Evolutionary conservation across 2,888 invertebrate species (phyloP).

Genomic region (Linyphia triangularis): DNA sequence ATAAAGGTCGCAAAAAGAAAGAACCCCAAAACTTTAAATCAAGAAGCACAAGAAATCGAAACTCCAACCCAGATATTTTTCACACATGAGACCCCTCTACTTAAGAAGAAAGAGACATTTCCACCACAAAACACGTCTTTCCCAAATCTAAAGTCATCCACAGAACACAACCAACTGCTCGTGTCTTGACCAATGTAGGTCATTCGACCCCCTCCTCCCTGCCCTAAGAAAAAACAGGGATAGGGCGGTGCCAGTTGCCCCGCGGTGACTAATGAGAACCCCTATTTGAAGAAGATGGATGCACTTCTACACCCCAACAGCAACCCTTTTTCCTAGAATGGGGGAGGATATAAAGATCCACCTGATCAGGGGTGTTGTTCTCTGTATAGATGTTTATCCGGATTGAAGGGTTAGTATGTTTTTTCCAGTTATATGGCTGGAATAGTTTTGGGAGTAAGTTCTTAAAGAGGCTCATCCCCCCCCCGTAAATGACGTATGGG

Average conservation of each 20-base stretch:
- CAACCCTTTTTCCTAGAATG: background rate
- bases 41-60: background rate
- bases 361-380: background rate
- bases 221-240: conserved; percentile 41
- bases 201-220: conserved; percentile 45
- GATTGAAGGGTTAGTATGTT: too few species aligned
- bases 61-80: background rate
- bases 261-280: conserved; percentile 52
- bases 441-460: too few species aligned
- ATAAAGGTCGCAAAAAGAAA: too few species aligned
- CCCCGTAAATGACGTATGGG: too few species aligned
- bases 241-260: conserved; percentile 60
- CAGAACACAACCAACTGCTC: background rate
- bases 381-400: background rate
- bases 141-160: too few species aligned
- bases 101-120: background rate
- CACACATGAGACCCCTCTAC: too few species aligned
- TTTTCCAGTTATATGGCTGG: too few species aligned
- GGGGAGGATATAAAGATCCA: background rate
- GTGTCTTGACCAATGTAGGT: conserved; percentile 48
- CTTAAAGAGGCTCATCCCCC: too few species aligned
- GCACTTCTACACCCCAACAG: background rate
- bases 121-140: background rate
- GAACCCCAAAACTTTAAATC: background rate
- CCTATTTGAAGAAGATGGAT: conserved; percentile 58